Evolutionary conservation across 2,888 invertebrate species (phyloP), one percentile per base, ranked within the genome.

Genomic region (Heliconius ismenius): DNA sequence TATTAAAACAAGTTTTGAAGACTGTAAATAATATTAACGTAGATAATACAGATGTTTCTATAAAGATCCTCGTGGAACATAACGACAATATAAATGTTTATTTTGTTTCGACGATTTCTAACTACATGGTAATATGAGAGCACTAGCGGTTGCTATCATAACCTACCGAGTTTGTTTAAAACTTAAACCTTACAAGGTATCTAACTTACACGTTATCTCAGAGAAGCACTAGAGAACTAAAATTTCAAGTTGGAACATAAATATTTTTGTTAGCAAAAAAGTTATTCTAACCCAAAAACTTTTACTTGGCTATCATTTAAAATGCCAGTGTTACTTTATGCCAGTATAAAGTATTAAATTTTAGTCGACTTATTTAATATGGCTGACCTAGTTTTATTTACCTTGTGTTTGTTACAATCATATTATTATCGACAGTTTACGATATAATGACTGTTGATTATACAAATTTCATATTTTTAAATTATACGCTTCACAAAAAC

Each of bases 1-100:
- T 82, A 87, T 86, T n/a, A n/a, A 85, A 49, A 49, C 81, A 84
- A 87, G 88, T 86, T 86, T 86, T 86, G 88, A 92, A 93, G 91
- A 93, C 92, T 93, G 92, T 93, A 92, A 84, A 92, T 92, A 92
- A 88, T 84, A 83, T 88, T 83, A 81, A 82, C 82, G 84, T 89
- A 89, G 86, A 84, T 85, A 87, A 86, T 83, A 84, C 82, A 82
- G 81, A 82, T 76, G 76, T 86, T 86, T 87, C 84, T 83, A 89
- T 86, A 89, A 88, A 85, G 85, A 90, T 90, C 88, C 89, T 84
- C 84, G 90, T 88, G 93, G 93, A 93, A 91, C 92, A 92, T 91
- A 89, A 91, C 88, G 93, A 93, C 93, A 93, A 93, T 93, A 93
- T 91, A 78, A 82, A 73, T 77, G 81, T 81, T 78, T 49, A 21